phyloP scores from a whole-genome alignment of 2,888 invertebrate species.

The Plagodis pulveraria region DNA sequence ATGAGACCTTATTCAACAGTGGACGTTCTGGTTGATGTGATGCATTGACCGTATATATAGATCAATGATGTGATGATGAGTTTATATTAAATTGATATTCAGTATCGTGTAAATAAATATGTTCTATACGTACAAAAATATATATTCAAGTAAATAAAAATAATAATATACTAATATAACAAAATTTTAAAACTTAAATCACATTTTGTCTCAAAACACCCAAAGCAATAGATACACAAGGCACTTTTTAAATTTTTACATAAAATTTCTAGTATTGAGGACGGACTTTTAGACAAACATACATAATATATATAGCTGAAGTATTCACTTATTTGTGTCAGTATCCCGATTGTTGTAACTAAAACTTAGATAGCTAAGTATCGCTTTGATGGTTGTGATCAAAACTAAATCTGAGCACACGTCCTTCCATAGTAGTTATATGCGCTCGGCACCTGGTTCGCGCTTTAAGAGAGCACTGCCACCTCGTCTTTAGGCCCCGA shows the following conservation, averaged over 20 bases:
- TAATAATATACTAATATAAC: no score
- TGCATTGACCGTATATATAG: no score
- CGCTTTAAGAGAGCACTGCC: slow-evolving; percentile 42
- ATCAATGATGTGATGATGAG: no score
- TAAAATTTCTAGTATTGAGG: not conserved
- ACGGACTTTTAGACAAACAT: not conserved
- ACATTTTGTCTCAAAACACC: not conserved
- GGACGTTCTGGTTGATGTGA: no score
- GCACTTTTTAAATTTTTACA: not conserved
- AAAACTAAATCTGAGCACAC: slow-evolving; percentile 35
- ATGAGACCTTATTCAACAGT: no score
- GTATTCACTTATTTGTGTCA: no score
- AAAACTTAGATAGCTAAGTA: not conserved
- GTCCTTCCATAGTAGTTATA: slow-evolving; percentile 40
- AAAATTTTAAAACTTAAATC: not conserved
- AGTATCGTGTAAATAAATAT: no score
- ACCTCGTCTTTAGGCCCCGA: slow-evolving; percentile 37
- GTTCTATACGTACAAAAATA: no score
- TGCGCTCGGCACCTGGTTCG: slow-evolving; percentile 44
- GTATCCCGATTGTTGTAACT: not conserved
- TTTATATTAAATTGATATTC: no score
- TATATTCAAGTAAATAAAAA: no score
- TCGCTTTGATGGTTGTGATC: slow-evolving; percentile 38
- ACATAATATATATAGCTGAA: not conserved
- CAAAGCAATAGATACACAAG: not conserved